Base-by-base conservation (phyloP, 2,797 vertebrate genomes). In the Orestias chungarensis region DNA sequence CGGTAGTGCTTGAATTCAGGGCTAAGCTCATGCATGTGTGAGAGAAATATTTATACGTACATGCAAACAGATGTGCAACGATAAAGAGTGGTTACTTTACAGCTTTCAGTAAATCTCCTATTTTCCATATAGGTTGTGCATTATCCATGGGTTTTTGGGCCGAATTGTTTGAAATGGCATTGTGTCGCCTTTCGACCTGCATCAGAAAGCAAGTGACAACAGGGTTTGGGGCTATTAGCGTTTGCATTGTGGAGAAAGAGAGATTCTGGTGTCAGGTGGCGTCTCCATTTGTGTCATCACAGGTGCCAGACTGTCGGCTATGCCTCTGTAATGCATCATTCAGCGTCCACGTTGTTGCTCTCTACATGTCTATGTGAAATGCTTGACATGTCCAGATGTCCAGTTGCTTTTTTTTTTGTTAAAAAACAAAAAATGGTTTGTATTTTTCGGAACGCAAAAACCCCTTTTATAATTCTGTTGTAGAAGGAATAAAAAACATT, bases 191-290 rank as follows among this genome's bases (percentile, higher is more conserved):
- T 35, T 81, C 82, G 87, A 82, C 83, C 79, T 75, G 70, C 78
- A 76, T 87, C 82, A 66, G 75, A 76, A 73, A 74, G 64, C 75
- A 76, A 75, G 73, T 78, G 86, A 89, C 84, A 84, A 80, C 85
- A 82, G 82, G 74, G 76, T 87, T 20, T 77, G 74, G 70, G 82
- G 71, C 77, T 84, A 73, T 80, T 77, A 81, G 83, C 78, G 80
- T 71, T 62, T 81, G 82, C 66, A 27, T 43, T 75, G 82, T 84
- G 82, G 85, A 85, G 76, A 64, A 65, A 79, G 75, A 81, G 69
- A 65, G 75, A 84, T 76, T 78, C 79, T 66, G 82, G 82, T 89
- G 88, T 91, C 90, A 90, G 91, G 83, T 86, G 82, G 75, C 84
- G 62, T 85, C 89, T 74, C 85, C 81, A 72, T 86, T 86, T 65